phyloP scores from a whole-genome alignment of 2,797 vertebrate species.

The Eulemur mongoz region DNA sequence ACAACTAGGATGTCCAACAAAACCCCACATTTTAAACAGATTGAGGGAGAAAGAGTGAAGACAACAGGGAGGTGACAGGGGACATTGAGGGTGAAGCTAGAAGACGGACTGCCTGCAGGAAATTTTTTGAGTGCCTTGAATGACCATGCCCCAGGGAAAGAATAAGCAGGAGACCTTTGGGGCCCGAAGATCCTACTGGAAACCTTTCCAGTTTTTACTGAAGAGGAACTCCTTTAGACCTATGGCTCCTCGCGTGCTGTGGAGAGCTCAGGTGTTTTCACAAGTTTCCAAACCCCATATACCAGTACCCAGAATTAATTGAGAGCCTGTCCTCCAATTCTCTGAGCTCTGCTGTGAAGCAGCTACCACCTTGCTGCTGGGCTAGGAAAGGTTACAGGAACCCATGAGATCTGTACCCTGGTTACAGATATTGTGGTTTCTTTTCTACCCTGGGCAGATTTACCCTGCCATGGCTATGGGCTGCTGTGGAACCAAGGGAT shows the following conservation, averaged over 20 bases:
- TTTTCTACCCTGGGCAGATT: background rate
- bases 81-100: background rate
- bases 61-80: background rate
- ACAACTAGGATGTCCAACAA: background rate
- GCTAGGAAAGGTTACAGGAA: background rate
- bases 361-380: background rate
- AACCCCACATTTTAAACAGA: background rate
- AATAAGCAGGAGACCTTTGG: background rate
- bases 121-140: background rate
- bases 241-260: background rate
- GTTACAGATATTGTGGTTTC: too few relatives aligned
- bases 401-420: background rate
- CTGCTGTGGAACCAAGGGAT: background rate
- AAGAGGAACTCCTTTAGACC: background rate
- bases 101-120: background rate
- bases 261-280: background rate
- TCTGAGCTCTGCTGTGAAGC: background rate
- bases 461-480: background rate
- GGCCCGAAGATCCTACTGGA: background rate
- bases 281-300: background rate
- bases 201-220: background rate
- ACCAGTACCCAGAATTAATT: background rate
- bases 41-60: background rate
- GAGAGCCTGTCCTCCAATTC: background rate
- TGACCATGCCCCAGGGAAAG: background rate